A percentile compares a stretch with the other conserved stretches of the same genome.
phyloP scores from a whole-genome alignment of 2,888 invertebrate species.

The Ormyrus thymus region DNA sequence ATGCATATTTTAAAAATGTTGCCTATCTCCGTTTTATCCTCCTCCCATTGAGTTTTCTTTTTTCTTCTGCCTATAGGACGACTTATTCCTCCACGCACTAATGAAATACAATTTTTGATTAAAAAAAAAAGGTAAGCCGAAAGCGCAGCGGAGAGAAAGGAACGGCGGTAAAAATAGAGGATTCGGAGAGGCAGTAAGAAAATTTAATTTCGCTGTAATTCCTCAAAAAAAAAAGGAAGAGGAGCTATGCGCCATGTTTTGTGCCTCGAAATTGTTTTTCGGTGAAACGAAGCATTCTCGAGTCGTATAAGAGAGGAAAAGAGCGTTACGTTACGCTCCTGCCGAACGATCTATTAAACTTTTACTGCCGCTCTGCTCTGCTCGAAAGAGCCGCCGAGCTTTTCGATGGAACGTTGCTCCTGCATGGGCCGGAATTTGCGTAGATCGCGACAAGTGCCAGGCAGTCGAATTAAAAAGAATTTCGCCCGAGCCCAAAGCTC shows the following conservation, averaged over 20 bases:
- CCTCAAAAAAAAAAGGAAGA: conserved; percentile 28
- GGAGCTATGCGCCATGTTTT: conserved; percentile 29
- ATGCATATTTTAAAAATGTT: conserved; percentile 50
- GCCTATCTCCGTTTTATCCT: conserved; percentile 34
- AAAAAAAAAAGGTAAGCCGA: conserved; percentile 16
- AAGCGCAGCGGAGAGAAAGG: conserved; percentile 8
- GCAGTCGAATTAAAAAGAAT: background rate
- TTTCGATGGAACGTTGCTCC: background rate
- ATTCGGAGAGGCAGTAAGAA: conserved; percentile 27
- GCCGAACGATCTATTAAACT: conserved; percentile 70
- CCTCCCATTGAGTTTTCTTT: conserved; percentile 32
- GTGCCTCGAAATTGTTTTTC: conserved; percentile 65
- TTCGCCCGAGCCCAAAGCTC: background rate
- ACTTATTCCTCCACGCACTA: conserved; percentile 22
- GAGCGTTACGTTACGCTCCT: conserved; percentile 39
- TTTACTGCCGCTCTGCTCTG: conserved; percentile 62
- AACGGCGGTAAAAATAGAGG: background rate
- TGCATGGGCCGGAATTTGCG: background rate
- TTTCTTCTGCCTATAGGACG: background rate
- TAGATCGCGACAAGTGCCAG: background rate
- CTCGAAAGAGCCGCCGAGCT: background rate
- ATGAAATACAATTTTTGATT: conserved; percentile 52
- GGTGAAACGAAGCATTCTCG: conserved; percentile 69
- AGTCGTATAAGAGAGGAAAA: conserved; percentile 63
- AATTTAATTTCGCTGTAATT: conserved; percentile 50